Base-by-base conservation (phyloP, 2,797 vertebrate species). In the Sebastes hubbsi region DNA sequence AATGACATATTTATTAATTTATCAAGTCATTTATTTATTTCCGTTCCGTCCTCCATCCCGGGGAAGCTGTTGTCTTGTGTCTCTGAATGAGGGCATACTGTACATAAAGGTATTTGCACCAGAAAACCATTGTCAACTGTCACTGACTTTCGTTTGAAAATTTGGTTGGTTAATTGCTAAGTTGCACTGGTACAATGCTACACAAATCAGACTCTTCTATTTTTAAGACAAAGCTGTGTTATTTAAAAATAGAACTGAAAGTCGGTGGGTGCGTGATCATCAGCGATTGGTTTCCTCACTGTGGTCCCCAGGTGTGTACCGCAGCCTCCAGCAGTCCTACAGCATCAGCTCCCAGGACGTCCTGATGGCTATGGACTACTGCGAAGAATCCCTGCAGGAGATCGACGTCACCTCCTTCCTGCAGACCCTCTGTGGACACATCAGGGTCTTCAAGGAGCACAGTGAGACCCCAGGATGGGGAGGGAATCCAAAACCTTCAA, bases 331-430 rank as follows among this genome's bases (percentile, higher is more conserved):
- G 92, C 97, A 98, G 91, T 96, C 96, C 1, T 95, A 97, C 86
- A 95, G 74, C 36, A 95, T 99, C 87, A 96, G 94, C 78, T 97
- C 97, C 20, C 97, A 97, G 89, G 99, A 99, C 29, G 80, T 99
- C 10, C 95, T 99, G 68, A 96, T 96, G 60, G 97, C 98, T 9
- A 97, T 98, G 93, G 99, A 99, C 91, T 98, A 98, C 93, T 99
- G 99, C 83, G 99, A 99, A 86, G 99, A 99, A 79, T 97, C 98
- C 2, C 95, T 99, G 9, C 98, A 99, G 88, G 98, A 99, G 94
- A 96, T 99, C 0, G 98, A 99, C 84, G 96, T 99, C 94, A 98
- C 97, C 14, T 91, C 96, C 72, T 99, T 99, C 85, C 93, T 99
- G 79, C 96, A 98, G 67, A 97, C 97, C 0, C 95, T 99, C 18